Percentiles rank a stretch among this genome's conserved stretches.
Evolutionary conservation across 2,797 vertebrate species (phyloP).

Genomic region (Enteromius paludinosus): DNA sequence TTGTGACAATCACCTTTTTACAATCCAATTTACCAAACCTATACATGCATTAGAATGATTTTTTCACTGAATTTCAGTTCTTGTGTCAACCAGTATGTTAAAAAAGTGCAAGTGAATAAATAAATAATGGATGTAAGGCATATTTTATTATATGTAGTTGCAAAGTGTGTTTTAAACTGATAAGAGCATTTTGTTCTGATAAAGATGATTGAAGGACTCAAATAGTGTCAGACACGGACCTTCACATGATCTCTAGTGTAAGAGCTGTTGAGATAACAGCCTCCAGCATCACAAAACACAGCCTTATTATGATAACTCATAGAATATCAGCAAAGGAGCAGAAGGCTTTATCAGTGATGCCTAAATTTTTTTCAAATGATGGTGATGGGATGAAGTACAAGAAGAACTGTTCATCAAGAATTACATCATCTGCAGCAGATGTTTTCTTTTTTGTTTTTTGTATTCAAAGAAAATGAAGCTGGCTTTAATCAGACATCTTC

Average conservation of each 20-base stretch:
- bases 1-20: neutral
- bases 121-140: neutral
- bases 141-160: neutral
- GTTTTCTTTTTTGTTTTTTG: neutral
- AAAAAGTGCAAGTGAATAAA: no score
- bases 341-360: neutral
- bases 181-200: constrained; percentile 10
- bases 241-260: constrained; percentile 14
- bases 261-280: constrained; percentile 7
- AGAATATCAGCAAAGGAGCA: constrained; percentile 5
- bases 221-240: constrained; percentile 22
- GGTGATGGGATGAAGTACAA: neutral
- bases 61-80: neutral
- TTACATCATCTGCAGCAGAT: neutral
- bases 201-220: neutral
- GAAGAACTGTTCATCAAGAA: neutral
- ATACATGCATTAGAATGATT: no score
- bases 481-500: neutral
- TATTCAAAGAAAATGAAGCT: neutral
- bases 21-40: no score
- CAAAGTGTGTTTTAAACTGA: neutral
- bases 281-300: neutral
- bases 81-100: neutral
- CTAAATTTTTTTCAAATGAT: neutral
- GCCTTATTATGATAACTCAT: neutral